Evolutionary conservation across 2,888 invertebrate genomes (phyloP).

Genomic region (Phymatocera aterrima): DNA sequence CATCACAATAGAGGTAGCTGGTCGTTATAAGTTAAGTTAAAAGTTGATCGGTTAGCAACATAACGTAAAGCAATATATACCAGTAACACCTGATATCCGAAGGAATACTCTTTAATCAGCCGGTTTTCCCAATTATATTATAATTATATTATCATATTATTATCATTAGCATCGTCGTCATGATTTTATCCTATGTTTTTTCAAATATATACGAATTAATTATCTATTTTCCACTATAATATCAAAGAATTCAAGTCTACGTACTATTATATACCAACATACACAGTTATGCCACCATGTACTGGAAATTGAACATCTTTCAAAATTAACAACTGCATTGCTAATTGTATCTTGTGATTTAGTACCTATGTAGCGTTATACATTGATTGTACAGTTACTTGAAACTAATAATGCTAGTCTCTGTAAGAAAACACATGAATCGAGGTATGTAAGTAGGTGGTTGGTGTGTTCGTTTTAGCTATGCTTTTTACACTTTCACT

Average conservation of each 20-base stretch:
- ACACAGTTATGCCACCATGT: conserved; percentile 7
- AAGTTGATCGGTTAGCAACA: conserved; percentile 59
- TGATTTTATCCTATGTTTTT: conserved; percentile 26
- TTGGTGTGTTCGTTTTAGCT: no score
- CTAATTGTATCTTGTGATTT: conserved; percentile 19
- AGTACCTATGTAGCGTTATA: neutral
- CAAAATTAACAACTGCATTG: neutral
- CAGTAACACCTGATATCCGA: conserved; percentile 69
- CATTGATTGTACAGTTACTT: conserved; percentile 22
- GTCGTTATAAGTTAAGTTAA: conserved; percentile 58
- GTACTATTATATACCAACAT: neutral
- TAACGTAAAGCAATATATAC: conserved; percentile 65
- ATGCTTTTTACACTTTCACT: no score
- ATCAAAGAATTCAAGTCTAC: conserved; percentile 39
- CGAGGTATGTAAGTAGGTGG: conserved; percentile 19
- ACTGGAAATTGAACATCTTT: neutral
- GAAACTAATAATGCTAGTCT: conserved; percentile 36
- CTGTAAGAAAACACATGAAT: neutral
- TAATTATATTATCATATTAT: neutral
- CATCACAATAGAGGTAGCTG: conserved; percentile 58
- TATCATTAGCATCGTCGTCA: no score
- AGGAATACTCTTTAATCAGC: conserved; percentile 67
- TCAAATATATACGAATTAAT: neutral
- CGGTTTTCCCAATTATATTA: conserved; percentile 46
- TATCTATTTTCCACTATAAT: conserved; percentile 21